Evolutionary conservation across 1,140 invertebrate species (phyloP).

Genomic region (Matsumurasca onukii): DNA sequence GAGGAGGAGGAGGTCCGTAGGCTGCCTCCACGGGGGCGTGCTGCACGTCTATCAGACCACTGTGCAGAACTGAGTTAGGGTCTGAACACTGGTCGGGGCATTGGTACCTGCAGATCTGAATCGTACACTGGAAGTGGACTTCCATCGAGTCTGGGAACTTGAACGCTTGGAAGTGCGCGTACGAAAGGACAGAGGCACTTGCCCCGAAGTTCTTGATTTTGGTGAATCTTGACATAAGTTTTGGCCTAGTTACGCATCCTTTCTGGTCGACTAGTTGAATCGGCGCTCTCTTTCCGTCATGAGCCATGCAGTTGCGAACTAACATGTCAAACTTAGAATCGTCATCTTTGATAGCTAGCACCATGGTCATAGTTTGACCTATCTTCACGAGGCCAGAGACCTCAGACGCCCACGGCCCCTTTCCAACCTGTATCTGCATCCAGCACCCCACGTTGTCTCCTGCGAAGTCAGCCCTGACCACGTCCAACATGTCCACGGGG

Average conservation of each 20-base stretch:
- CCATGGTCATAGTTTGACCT: slow-evolving; percentile 96
- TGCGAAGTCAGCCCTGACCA: slow-evolving; percentile 91
- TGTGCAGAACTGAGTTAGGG: slow-evolving; percentile 37
- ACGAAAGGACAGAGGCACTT: slow-evolving; percentile 89
- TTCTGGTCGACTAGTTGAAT: slow-evolving; percentile 91
- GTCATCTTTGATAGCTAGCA: slow-evolving; percentile 91
- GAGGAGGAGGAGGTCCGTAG: slow-evolving; percentile 35
- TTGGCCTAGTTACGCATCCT: slow-evolving; percentile 88
- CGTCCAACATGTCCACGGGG: slow-evolving; percentile 92
- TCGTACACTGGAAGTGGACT: slow-evolving; percentile 95
- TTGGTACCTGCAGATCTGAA: slow-evolving; percentile 91
- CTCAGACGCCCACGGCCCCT: slow-evolving; percentile 92
- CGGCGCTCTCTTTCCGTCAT: slow-evolving; percentile 88
- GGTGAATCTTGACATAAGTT: slow-evolving; percentile 91
- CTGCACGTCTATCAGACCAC: slow-evolving; percentile 53
- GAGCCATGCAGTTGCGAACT: slow-evolving; percentile 90
- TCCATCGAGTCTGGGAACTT: slow-evolving; percentile 98
- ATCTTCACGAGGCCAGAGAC: slow-evolving; percentile 94
- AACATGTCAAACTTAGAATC: slow-evolving; percentile 96
- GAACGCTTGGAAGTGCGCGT: slow-evolving; percentile 91
- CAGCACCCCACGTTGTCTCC: slow-evolving; percentile 94
- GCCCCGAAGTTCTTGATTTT: slow-evolving; percentile 96
- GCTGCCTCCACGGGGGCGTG: slow-evolving; percentile 46
- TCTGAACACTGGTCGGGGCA: slow-evolving; percentile 77
- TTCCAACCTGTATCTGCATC: slow-evolving; percentile 96